A percentile compares a stretch with the other conserved stretches of the same genome.
Conservation (phyloP, 2,113 vertebrate genomes). For the Gymnarchus niloticus region DNA sequence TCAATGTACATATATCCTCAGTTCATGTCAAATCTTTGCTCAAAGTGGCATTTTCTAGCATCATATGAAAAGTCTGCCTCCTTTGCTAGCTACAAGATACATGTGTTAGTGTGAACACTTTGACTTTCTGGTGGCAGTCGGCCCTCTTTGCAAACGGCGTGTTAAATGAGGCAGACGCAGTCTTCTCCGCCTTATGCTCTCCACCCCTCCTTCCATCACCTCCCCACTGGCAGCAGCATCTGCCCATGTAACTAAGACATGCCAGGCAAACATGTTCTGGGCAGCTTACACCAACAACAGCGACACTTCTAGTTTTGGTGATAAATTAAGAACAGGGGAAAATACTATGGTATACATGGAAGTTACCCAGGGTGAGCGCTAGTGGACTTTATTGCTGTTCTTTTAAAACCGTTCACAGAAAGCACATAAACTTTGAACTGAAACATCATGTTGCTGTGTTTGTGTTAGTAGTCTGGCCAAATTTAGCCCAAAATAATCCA, state of each 20-base stretch:
- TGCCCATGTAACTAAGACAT: background rate
- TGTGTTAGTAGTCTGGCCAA: background rate
- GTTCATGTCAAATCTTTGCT: background rate
- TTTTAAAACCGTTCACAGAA: background rate
- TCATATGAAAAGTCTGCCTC: background rate
- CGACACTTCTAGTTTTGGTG: background rate
- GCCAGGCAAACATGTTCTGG: background rate
- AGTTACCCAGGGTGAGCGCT: background rate
- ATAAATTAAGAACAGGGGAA: background rate
- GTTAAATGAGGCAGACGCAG: constrained; percentile 3
- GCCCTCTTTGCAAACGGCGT: background rate
- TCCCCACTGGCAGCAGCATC: constrained; percentile 1
- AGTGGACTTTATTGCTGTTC: background rate
- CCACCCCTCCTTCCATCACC: background rate
- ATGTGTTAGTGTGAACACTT: background rate
- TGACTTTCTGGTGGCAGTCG: background rate
- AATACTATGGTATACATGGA: background rate
- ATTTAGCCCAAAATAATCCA: background rate
- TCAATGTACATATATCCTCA: background rate
- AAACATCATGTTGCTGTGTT: background rate
- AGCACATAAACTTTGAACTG: background rate
- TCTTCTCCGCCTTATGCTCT: background rate
- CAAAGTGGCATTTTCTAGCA: background rate
- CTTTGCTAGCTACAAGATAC: background rate
- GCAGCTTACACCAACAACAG: background rate